Base-by-base conservation (phyloP, 1,140 invertebrate species). In the Drosophila truncata region DNA sequence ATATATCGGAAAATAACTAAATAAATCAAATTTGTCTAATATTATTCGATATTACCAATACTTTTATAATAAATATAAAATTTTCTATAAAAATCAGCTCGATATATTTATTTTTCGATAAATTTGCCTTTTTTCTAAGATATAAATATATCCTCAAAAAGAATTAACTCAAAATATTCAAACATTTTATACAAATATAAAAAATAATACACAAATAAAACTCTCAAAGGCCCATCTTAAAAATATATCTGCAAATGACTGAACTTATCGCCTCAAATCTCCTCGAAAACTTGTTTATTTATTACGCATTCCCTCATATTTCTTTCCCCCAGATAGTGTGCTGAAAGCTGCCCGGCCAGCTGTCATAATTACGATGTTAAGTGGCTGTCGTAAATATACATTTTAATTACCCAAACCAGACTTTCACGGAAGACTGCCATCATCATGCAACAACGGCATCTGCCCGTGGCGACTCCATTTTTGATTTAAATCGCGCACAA, bases 371-470 rank as follows among this genome's bases (percentile, higher is more conserved):
- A 78, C 65, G 57, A 61, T 71, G 72, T 74, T 88, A 88, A 83
- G 84, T 80, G 62, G 76, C 69, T 72, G 72, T 83, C 84, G 72
- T 87, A 84, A 87, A 88, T 84, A 74, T 84, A 49, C 71, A 78
- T 88, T 80, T 88, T 88, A 87, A 87, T 87, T 84, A 84, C 80
- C 61, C 47, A 33, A 8, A 31, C 23, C 71, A 44, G 55, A 14
- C 20, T 23, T 10, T 4, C 41, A 23, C 14, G 31, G 18, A 23
- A 35, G 20, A 1, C n/a, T 18, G 46, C 47, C 27, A 8, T 18
- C 25, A 18, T 18, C 47, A 29, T 27, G 46, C 39, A 35, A 18
- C 39, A 18, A 20, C 27, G 46, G 54, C 55, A 73, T 27, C 54
- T 69, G 35, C 18, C 57, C 20, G 27, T 33, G 54, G 60, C 35